Percentiles rank a stretch among this genome's conserved stretches.
phyloP scores from a whole-genome alignment of 2,113 vertebrate genomes.

The Ceyx cyanopectus region DNA sequence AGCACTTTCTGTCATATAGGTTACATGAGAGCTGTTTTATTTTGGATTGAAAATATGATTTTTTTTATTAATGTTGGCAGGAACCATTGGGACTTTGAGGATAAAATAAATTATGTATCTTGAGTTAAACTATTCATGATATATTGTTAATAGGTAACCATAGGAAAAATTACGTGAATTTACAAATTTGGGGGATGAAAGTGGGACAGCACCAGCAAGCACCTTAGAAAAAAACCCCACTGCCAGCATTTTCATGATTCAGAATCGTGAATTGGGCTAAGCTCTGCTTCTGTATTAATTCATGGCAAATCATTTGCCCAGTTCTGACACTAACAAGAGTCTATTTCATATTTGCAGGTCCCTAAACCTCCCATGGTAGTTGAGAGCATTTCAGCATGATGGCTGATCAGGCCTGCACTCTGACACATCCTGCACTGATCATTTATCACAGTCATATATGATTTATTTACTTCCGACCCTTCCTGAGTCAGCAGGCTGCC shows the following conservation, averaged over 20 bases:
- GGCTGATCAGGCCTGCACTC: constrained; percentile 28
- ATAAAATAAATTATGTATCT: neutral
- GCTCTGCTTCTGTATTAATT: constrained; percentile 33
- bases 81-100: constrained; percentile 4
- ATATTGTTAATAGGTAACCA: constrained; percentile 8
- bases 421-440: constrained; percentile 41
- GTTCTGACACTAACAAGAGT: constrained; percentile 50
- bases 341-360: constrained; percentile 48
- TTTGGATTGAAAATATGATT: neutral
- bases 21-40: neutral
- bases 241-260: neutral
- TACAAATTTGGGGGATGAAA: neutral
- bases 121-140: constrained; percentile 15
- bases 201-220: neutral
- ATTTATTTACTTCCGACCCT: constrained; percentile 68
- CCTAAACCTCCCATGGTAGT: constrained; percentile 31
- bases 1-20: neutral
- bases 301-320: constrained; percentile 31
- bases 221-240: neutral
- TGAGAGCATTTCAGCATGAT: constrained; percentile 27
- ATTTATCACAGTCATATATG: constrained; percentile 56
- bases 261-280: neutral
- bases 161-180: neutral
- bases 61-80: neutral
- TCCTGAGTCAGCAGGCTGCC: constrained; percentile 21